These are phyloP conservation scores for Lathamus discolor DNA, from an alignment of 2,113 vertebrate species.

Conservation along the genomic window DNA sequence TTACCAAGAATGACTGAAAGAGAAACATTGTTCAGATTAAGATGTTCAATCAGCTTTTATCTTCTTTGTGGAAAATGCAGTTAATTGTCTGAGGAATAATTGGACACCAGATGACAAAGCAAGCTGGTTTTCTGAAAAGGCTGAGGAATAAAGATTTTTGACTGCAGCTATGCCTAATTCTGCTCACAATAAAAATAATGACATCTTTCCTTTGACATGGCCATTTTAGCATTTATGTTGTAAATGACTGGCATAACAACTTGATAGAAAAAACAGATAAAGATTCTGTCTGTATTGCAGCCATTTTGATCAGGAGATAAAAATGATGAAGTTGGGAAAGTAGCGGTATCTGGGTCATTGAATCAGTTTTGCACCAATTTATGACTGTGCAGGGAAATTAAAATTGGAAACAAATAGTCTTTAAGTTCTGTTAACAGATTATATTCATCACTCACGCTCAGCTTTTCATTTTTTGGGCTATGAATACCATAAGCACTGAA, in stretches of 20 bases:
- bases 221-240: background rate
- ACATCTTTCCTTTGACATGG: background rate
- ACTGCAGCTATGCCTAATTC: background rate
- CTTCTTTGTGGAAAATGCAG: background rate
- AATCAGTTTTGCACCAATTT: slow-evolving; percentile 41
- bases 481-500: slow-evolving; percentile 10
- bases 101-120: slow-evolving; percentile 2
- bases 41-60: background rate
- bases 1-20: background rate
- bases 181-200: background rate
- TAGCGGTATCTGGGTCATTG: slow-evolving; percentile 3
- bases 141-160: background rate
- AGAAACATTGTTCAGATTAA: background rate
- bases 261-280: background rate
- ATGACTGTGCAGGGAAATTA: slow-evolving; percentile 16
- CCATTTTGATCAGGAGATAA: slow-evolving; percentile 19
- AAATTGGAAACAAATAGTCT: slow-evolving; percentile 31
- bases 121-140: slow-evolving; percentile 4
- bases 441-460: slow-evolving; percentile 6
- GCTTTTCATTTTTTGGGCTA: slow-evolving; percentile 1
- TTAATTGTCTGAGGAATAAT: slow-evolving; percentile 20
- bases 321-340: slow-evolving; percentile 1
- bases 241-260: background rate
- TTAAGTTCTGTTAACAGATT: slow-evolving; percentile 42
- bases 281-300: background rate